Evolutionary conservation across 2,797 vertebrate genomes (phyloP).

Genomic region (Macropus fuliginosus): DNA sequence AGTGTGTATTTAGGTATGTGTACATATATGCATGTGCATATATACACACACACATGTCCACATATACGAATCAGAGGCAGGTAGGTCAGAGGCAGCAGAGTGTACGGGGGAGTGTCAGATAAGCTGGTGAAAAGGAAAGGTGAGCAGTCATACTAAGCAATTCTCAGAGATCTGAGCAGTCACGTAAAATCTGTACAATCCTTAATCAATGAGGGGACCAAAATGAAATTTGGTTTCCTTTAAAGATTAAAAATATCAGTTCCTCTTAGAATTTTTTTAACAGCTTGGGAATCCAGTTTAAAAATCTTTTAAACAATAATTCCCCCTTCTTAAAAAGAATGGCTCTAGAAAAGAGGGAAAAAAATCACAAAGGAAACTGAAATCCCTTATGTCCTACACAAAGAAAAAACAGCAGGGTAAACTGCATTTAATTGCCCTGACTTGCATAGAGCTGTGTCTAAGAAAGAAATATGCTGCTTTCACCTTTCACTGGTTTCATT

Average conservation of each 20-base stretch:
- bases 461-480: background rate
- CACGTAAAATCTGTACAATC: background rate
- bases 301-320: slow-evolving; percentile 45
- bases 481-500: slow-evolving; percentile 67
- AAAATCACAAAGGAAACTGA: slow-evolving; percentile 58
- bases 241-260: background rate
- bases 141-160: slow-evolving; percentile 28
- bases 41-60: no score
- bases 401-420: slow-evolving; percentile 52
- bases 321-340: slow-evolving; percentile 48
- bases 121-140: background rate
- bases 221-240: slow-evolving; percentile 44
- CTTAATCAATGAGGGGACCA: background rate
- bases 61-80: background rate
- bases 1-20: no score
- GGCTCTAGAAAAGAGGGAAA: background rate
- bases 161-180: background rate
- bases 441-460: slow-evolving; percentile 3
- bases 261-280: slow-evolving; percentile 27
- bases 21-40: no score
- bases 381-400: slow-evolving; percentile 31
- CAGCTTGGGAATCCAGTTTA: slow-evolving; percentile 29
- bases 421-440: slow-evolving; percentile 51
- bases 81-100: background rate
- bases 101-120: slow-evolving; percentile 9